Evolutionary conservation across 2,113 vertebrate species (phyloP), one percentile per base, ranked within the genome.

Genomic region (Entosphenus tridentatus): DNA sequence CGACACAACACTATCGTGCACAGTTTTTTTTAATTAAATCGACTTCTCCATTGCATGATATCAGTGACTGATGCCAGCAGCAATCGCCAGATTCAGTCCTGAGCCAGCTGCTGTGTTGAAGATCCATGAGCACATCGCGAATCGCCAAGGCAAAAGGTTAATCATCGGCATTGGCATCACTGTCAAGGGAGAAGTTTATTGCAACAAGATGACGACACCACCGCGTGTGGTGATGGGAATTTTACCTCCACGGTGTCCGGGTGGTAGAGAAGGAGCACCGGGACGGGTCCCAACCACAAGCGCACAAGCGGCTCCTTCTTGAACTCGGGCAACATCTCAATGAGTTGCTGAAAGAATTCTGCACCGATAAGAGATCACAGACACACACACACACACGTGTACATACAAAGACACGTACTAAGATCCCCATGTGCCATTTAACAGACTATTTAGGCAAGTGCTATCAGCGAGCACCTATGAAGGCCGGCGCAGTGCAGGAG

Each of bases 281-380:
- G 87, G 1, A 89, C 1, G 0, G 84, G 78, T 65, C 93, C 93
- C 11, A 98, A 0, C 90, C 93, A 98, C 39, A 93, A 1, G 73
- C 86, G 90, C 12, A 89, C 10, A 9, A 96, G 57, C 0, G 87
- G 86, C 1, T 2, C 1, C 1, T 75, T 56, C 57, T 75, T 73
- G 57, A 76, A 81, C 10, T 77, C 8, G 1, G 74, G 70, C 1
- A 67, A 57, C 1, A 70, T 76, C 0, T 12, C 0, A 10, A 81
- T 65, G 3, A 96, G 0, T 75, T 96, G 91, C 21, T 74, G 72
- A 75, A 96, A 96, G 77, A 95, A 95, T 8, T 77, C 93, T 96
- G 70, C 18, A 62, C 39, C 39, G 39, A 39, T 67, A 73, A 14
- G 75, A 7, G 10, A 2, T 1, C 58, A 39, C 39, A 39, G 39